These are phyloP conservation scores for Sesamia inferens DNA, from an alignment of 2,888 invertebrate genomes.

Conservation along the genomic window DNA sequence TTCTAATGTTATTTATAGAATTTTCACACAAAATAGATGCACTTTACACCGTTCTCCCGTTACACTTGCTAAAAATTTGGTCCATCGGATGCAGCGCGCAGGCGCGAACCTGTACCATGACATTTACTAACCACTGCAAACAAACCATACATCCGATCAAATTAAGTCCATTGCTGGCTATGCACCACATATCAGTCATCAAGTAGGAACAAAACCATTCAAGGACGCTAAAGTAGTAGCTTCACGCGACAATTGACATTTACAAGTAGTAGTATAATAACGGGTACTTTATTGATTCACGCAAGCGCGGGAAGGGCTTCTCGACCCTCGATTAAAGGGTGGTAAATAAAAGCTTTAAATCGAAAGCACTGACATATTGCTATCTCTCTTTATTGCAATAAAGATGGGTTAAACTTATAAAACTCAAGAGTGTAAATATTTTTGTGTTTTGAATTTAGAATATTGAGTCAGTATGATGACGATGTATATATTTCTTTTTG, in stretches of 20 bases:
- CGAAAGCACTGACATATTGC: conserved; percentile 45
- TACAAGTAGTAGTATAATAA: conserved; percentile 59
- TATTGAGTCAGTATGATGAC: conserved; percentile 10
- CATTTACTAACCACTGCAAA: conserved; percentile 67
- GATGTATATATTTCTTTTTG: neutral
- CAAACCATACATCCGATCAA: neutral
- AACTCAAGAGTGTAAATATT: conserved; percentile 44
- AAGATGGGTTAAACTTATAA: neutral
- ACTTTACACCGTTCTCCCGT: conserved; percentile 79
- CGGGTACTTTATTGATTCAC: conserved; percentile 83
- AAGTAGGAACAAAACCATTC: conserved; percentile 53
- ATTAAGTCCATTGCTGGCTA: conserved; percentile 67
- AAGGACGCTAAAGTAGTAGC: conserved; percentile 60
- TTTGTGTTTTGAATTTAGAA: conserved; percentile 26
- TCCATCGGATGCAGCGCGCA: conserved; percentile 85
- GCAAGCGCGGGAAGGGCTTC: conserved; percentile 82
- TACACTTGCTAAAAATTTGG: conserved; percentile 84
- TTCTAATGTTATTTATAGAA: conserved; percentile 70
- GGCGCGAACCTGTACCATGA: conserved; percentile 75
- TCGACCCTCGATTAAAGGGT: conserved; percentile 75
- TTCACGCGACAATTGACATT: conserved; percentile 7
- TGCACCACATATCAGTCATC: accelerated
- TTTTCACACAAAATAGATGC: conserved; percentile 80
- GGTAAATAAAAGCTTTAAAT: conserved; percentile 62
- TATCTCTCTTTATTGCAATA: conserved; percentile 63